A percentile compares a stretch with the other conserved stretches of the same genome.
phyloP scores from a whole-genome alignment of 2,113 vertebrate species.

The Sorex araneus region DNA sequence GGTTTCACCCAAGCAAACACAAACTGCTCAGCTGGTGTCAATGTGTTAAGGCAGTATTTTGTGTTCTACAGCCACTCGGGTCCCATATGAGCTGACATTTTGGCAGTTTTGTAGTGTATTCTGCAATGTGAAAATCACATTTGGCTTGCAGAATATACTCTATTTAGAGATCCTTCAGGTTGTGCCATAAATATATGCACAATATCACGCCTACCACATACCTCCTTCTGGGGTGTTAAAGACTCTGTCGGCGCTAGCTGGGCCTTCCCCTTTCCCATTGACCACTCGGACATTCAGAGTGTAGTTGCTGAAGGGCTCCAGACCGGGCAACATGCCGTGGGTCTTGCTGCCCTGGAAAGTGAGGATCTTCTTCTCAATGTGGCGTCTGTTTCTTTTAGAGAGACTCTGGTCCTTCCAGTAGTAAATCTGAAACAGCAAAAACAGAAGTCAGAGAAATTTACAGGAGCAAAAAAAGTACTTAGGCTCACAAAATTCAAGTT shows the following conservation, averaged over 20 bases:
- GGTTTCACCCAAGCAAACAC: too few species aligned
- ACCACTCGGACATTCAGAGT: conserved; percentile 93
- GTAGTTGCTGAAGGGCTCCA: conserved; percentile 95
- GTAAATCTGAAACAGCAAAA: conserved; percentile 91
- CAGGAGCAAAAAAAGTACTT: not conserved
- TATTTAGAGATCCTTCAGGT: not conserved
- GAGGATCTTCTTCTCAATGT: conserved; percentile 93
- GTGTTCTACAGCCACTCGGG: not conserved
- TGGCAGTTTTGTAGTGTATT: not conserved
- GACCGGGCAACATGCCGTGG: conserved; percentile 93
- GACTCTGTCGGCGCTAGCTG: conserved; percentile 89
- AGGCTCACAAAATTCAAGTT: not conserved
- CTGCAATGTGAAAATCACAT: not conserved
- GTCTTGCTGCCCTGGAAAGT: conserved; percentile 94
- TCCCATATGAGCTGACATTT: not conserved
- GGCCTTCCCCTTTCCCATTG: conserved; percentile 97
- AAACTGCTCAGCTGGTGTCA: too few species aligned
- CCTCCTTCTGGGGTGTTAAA: conserved; percentile 97
- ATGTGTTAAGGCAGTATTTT: not conserved
- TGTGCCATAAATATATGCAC: too few species aligned
- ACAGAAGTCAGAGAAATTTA: not conserved
- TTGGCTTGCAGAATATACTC: conserved; percentile 1
- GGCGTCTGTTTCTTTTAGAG: conserved; percentile 91
- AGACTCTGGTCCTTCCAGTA: conserved; percentile 94
- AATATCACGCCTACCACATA: conserved; percentile 81